These are phyloP conservation scores for Drosophila melanosoma DNA, from an alignment of 2,888 invertebrate species.

Conservation along the genomic window DNA sequence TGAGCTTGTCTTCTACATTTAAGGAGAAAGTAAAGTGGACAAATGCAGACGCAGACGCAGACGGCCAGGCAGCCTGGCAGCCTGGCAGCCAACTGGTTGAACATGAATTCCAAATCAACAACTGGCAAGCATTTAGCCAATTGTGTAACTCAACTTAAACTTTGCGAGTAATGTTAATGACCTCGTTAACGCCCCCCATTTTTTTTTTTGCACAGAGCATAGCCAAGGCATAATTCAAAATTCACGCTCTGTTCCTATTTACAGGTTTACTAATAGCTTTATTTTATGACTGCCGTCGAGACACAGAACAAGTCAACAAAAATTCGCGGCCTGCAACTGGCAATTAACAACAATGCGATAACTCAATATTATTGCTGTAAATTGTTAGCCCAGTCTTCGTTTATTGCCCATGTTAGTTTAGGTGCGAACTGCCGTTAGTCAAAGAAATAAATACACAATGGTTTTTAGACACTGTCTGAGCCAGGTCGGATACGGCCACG, in stretches of 20 bases:
- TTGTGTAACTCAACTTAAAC: slow-evolving; percentile 67
- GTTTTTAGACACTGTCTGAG: slow-evolving; percentile 1
- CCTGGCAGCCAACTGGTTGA: slow-evolving; percentile 63
- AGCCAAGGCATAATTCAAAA: neutral
- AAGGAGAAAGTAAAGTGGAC: slow-evolving; percentile 75
- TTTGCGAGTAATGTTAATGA: slow-evolving; percentile 73
- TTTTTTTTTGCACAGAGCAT: neutral
- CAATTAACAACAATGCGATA: slow-evolving; percentile 67
- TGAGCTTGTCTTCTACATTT: slow-evolving; percentile 70
- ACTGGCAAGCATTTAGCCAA: slow-evolving; percentile 45
- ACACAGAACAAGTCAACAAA: slow-evolving; percentile 44
- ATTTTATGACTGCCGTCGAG: slow-evolving; percentile 39
- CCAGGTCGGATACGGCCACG: slow-evolving; percentile 38
- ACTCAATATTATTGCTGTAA: slow-evolving; percentile 38
- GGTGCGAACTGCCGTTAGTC: slow-evolving; percentile 66
- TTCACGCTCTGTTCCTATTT: slow-evolving; percentile 29
- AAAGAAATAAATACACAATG: slow-evolving; percentile 11
- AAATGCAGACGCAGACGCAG: slow-evolving; percentile 17
- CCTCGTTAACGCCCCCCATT: slow-evolving; percentile 48
- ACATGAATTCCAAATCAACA: slow-evolving; percentile 61
- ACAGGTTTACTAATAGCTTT: slow-evolving; percentile 31
- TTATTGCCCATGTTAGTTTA: slow-evolving; percentile 33
- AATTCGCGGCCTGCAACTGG: slow-evolving; percentile 31
- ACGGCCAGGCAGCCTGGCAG: slow-evolving; percentile 10
- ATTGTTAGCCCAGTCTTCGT: slow-evolving; percentile 22